Percentiles rank a stretch among this genome's conserved stretches.
These are phyloP conservation scores for Synanceia verrucosa DNA, from an alignment of 2,797 vertebrate species.

Conservation along the genomic window DNA sequence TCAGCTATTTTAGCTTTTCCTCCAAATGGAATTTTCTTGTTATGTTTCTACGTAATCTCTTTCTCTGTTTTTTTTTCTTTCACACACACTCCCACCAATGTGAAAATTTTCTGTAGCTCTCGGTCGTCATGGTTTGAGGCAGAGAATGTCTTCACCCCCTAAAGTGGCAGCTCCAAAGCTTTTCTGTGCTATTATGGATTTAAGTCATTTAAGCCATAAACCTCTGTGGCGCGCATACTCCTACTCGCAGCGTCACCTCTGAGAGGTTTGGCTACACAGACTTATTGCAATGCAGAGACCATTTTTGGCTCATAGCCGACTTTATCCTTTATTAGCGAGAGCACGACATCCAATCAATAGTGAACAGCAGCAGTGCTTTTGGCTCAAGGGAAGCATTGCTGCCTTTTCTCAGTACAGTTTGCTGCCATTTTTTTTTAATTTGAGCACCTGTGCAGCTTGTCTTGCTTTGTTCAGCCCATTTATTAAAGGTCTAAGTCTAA, in stretches of 20 bases:
- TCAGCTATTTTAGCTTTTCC: constrained; percentile 66
- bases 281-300: constrained; percentile 65
- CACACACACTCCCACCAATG: constrained; percentile 22
- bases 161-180: constrained; percentile 54
- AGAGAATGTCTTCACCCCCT: constrained; percentile 46
- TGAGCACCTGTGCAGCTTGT: constrained; percentile 43
- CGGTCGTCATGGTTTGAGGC: constrained; percentile 36
- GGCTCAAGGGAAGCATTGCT: constrained; percentile 28
- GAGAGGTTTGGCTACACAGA: constrained; percentile 49
- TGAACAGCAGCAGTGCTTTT: constrained; percentile 44
- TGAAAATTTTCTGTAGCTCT: constrained; percentile 37
- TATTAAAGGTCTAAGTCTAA: constrained; percentile 38
- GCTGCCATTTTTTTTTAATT: constrained; percentile 35
- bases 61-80: constrained; percentile 12
- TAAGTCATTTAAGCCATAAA: constrained; percentile 65
- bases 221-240: constrained; percentile 38
- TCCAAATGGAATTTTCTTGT: constrained; percentile 84
- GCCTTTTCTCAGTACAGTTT: constrained; percentile 15
- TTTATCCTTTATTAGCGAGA: constrained; percentile 66
- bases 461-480: constrained; percentile 40
- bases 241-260: constrained; percentile 51
- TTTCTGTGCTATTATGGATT: constrained; percentile 64
- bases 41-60: constrained; percentile 53
- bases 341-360: constrained; percentile 63
- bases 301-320: constrained; percentile 55